Evolutionary conservation across 2,888 invertebrate genomes (phyloP), one percentile per base, ranked within the genome.

Genomic region (Lithosia quadra): DNA sequence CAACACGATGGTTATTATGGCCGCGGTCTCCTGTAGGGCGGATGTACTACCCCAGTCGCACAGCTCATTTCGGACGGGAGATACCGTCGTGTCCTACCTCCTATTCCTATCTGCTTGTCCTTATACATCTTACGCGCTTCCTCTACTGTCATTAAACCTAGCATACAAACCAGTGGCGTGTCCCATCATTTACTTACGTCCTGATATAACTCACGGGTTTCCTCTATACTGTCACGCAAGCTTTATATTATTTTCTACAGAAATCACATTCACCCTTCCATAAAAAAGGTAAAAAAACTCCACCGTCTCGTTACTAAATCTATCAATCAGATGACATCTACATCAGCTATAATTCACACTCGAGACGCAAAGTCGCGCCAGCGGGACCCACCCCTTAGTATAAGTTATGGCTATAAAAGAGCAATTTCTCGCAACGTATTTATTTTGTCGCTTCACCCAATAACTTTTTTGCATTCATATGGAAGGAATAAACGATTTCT

Each of bases 391-490:
- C 22, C 55, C 73, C 34, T 57, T 53, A 58, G 58, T 55, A 64
- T 21, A 72, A 79, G 21, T 68, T 67, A 67, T 58, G 22, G 66
- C 71, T 64, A 76, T 77, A 79, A 73, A 71, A 63, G 28, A 68
- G 28, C 60, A 79, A 76, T 79, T 69, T 56, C 58, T 63, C 66
- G 24, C 34, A 18, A 58, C 22, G 68, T 76, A 71, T 73, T 71
- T 76, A 76, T 76, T 66, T 58, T 65, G 60, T 49, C 8, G 58
- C 24, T 18, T 53, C 49, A 43, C 21, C 21, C 39, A n/a, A 67
- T 57, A 62, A 61, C 66, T 10, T 33, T 21, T n/a, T 58, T 66
- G 64, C 65, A 71, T 67, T 76, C 64, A 49, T 62, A 63, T 49
- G 49, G 49, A 36, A 58, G 58, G 39, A 56, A 56, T 67, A 58